Percentiles rank a stretch among this genome's conserved stretches.
These are phyloP conservation scores for Tragelaphus imberbis DNA, from an alignment of 2,113 vertebrate genomes.

Conservation along the genomic window DNA sequence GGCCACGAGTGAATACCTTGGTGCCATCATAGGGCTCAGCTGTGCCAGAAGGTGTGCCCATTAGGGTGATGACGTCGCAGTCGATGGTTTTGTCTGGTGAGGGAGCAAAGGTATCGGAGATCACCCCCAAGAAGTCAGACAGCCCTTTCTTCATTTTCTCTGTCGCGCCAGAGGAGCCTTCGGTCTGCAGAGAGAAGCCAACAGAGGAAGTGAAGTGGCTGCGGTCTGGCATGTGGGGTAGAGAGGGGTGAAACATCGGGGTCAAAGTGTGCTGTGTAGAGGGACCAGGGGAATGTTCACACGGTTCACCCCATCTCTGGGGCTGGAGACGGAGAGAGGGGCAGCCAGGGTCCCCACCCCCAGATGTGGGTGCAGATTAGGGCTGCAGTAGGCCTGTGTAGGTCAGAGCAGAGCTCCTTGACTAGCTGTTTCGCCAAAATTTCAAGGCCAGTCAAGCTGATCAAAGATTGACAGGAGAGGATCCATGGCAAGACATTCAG, in stretches of 20 bases:
- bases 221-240: neutral
- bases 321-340: neutral
- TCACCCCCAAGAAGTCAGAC: conserved; percentile 95
- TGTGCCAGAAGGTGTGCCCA: conserved; percentile 94
- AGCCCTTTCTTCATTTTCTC: conserved; percentile 96
- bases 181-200: conserved; percentile 81
- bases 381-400: neutral
- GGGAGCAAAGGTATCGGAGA: conserved; percentile 96
- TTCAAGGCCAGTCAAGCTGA: neutral
- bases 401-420: neutral
- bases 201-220: neutral
- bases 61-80: conserved; percentile 96
- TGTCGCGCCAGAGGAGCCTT: conserved; percentile 91
- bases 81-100: conserved; percentile 97
- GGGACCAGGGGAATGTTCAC: neutral
- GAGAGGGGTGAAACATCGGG: neutral
- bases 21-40: conserved; percentile 95
- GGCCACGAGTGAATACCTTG: conserved; percentile 81
- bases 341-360: neutral
- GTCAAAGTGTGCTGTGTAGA: neutral
- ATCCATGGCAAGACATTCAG: neutral
- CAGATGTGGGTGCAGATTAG: neutral
- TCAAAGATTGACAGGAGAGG: neutral
- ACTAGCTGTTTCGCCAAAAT: neutral
- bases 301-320: neutral